Evolutionary conservation across 2,888 invertebrate species (phyloP), one percentile per base, ranked within the genome.

Genomic region (Hydrotaea cyrtoneurina): DNA sequence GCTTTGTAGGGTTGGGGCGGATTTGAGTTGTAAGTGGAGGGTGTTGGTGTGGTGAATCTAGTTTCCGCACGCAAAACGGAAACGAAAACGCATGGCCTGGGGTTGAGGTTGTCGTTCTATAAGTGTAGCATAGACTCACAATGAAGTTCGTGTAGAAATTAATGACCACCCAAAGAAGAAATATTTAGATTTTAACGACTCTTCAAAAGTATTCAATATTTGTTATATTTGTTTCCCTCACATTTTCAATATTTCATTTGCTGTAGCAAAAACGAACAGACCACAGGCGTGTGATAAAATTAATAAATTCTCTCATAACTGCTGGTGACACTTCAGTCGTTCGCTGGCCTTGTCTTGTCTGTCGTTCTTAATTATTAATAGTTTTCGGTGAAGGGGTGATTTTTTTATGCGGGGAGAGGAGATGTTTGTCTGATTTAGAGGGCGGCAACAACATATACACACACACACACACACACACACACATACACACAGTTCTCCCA

Each of bases 241-340:
- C n/a, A 19, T 66, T 43, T 66, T 3, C 39, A 3, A 39, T 39
- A 39, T 39, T 39, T 39, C 31, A 31, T 23, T 15, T 26, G 11
- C 21, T 21, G 17, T 13, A 11, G 2, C 26, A 59, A 39, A 8
- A 10, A 4, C 59, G 23, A 15, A 59, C 23, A 59, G 23, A 26
- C 59, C 23, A 15, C 21, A 26, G 59, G 26, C 59, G 26, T 23
- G 23, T 26, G 59, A 26, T 59, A 26, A 59, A 59, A 26, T 23
- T 66, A 19, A 66, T 66, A 43, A 66, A 66, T 66, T 66, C 5
- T 39, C 39, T 66, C n/a, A 43, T 66, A 43, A 66, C 39, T 43
- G 39, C 17, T 66, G 17, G 13, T 66, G 66, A 66, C 66, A 66
- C 21, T 39, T 43, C 21, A 17, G 0, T 8, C 36, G 39, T 31